These are phyloP conservation scores for Myoxocephalus aenaeus DNA, from an alignment of 2,797 vertebrate genomes.

Conservation along the genomic window DNA sequence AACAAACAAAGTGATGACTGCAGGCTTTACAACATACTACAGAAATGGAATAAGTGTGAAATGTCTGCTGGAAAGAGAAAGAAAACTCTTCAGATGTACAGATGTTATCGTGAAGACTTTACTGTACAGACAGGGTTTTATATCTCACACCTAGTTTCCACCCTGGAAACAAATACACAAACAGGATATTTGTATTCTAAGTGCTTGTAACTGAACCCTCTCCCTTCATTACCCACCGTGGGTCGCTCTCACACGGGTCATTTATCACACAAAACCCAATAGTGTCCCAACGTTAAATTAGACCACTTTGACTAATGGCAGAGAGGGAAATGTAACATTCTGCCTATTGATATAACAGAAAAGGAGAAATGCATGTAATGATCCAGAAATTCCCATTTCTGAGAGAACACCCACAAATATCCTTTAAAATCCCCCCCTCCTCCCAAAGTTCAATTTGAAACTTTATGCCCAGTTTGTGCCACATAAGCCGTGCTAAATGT, in stretches of 20 bases:
- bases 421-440: neutral
- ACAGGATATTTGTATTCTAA: conserved; percentile 62
- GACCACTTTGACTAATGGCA: conserved; percentile 70
- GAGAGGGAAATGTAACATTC: conserved; percentile 56
- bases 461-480: conserved; percentile 60
- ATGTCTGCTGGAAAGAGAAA: neutral
- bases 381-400: conserved; percentile 60
- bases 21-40: neutral
- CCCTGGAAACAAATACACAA: conserved; percentile 1
- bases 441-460: conserved; percentile 66
- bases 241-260: conserved; percentile 59
- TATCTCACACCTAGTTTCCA: conserved; percentile 15
- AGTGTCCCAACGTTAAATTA: conserved; percentile 72
- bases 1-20: neutral
- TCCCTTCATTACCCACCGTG: conserved; percentile 64
- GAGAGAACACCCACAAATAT: conserved; percentile 48
- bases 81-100: neutral
- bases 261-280: conserved; percentile 74
- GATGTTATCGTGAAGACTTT: neutral
- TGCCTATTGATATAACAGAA: conserved; percentile 57
- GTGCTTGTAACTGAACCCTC: conserved; percentile 63
- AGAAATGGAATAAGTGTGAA: neutral
- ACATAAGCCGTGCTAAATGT: conserved; percentile 64
- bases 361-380: conserved; percentile 62
- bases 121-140: conserved; percentile 11